Conservation (phyloP, 2,888 invertebrate species). For the Melanchra persicariae region DNA sequence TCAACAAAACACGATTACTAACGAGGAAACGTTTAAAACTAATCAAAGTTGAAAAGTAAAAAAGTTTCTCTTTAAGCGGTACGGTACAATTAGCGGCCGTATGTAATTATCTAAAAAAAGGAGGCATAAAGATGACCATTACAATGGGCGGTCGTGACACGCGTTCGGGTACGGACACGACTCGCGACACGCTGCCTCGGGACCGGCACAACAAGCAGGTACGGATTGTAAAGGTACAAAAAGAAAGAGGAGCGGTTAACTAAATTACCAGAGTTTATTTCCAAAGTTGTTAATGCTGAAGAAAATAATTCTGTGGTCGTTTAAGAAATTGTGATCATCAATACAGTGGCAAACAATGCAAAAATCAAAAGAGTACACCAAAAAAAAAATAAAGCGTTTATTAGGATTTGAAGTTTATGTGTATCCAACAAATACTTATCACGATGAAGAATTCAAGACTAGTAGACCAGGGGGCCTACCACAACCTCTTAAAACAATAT, state of each 20-base stretch:
- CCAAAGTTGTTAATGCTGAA: no score
- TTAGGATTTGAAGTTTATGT: no score
- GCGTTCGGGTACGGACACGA: slow-evolving; percentile 58
- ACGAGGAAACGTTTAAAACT: slow-evolving; percentile 57
- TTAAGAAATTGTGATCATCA: no score
- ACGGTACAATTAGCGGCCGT: slow-evolving; percentile 63
- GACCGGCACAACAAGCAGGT: slow-evolving; percentile 40
- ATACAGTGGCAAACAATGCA: no score
- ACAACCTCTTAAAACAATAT: no score
- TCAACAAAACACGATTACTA: slow-evolving; percentile 49
- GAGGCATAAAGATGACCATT: slow-evolving; percentile 69
- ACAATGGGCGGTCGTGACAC: slow-evolving; percentile 66
- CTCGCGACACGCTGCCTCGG: slow-evolving; percentile 57
- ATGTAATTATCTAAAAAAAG: slow-evolving; percentile 68
- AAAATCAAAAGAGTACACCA: no score
- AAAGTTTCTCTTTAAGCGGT: slow-evolving; percentile 51
- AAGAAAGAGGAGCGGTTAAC: not conserved
- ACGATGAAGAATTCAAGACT: no score
- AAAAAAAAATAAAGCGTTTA: no score
- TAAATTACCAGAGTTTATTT: slow-evolving; percentile 1
- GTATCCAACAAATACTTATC: no score
- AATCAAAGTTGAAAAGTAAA: slow-evolving; percentile 53
- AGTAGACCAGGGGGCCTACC: no score
- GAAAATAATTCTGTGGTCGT: no score
- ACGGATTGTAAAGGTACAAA: slow-evolving; percentile 44